phyloP scores from a whole-genome alignment of 1,140 invertebrate species.

The Heliconius nattereri region DNA sequence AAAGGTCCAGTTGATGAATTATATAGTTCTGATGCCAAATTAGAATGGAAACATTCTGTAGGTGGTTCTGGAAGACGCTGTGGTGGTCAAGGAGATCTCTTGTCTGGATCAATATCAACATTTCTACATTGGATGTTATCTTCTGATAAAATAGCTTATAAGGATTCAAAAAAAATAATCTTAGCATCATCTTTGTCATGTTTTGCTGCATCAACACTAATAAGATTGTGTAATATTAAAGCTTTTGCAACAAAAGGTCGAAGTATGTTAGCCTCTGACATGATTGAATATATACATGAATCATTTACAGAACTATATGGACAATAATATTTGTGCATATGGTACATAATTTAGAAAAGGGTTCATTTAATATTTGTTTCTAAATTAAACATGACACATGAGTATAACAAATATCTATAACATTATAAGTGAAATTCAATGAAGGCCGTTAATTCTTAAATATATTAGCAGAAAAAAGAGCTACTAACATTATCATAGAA shows the following conservation, averaged over 20 bases:
- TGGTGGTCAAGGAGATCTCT: constrained; percentile 97
- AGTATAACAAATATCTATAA: no score
- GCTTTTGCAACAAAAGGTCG: constrained; percentile 90
- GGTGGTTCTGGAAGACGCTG: constrained; percentile 93
- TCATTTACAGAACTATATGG: constrained; percentile 86
- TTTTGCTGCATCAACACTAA: constrained; percentile 90
- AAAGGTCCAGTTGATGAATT: constrained; percentile 92
- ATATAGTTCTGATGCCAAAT: constrained; percentile 82
- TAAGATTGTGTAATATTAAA: constrained; percentile 89
- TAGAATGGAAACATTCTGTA: constrained; percentile 78
- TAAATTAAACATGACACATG: no score
- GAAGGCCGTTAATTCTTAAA: no score
- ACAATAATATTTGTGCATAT: background rate
- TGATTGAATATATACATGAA: constrained; percentile 90
- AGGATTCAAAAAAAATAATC: constrained; percentile 68
- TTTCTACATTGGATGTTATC: constrained; percentile 92
- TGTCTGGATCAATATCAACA: constrained; percentile 91
- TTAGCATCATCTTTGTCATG: constrained; percentile 88
- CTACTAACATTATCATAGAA: no score
- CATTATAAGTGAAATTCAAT: no score
- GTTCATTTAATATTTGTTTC: no score
- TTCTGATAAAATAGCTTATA: constrained; percentile 61
- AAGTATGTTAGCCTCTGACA: constrained; percentile 92
- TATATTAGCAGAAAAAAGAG: no score
- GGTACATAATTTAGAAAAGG: no score